These are phyloP conservation scores for Cyrtodaria siliqua DNA, from an alignment of 2,888 invertebrate species.

Conservation along the genomic window DNA sequence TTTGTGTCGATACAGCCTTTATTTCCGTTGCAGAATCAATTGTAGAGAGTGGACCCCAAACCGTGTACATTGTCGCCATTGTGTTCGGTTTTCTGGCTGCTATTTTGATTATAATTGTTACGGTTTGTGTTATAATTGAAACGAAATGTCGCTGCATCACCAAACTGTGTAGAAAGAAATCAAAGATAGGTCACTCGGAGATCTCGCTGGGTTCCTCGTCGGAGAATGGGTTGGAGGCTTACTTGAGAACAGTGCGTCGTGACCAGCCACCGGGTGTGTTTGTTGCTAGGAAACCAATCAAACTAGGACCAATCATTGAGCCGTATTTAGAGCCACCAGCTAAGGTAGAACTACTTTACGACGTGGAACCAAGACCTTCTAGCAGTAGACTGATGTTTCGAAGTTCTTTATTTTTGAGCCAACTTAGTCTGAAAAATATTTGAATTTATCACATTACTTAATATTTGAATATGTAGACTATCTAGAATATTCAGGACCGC, in stretches of 20 bases:
- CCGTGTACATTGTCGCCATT: constrained; percentile 33
- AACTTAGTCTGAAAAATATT: constrained; percentile 41
- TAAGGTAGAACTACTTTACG: constrained; percentile 56
- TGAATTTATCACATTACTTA: no score
- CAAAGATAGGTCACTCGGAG: constrained; percentile 40
- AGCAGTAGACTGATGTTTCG: constrained; percentile 45
- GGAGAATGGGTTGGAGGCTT: constrained; percentile 22
- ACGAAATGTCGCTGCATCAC: constrained; percentile 54
- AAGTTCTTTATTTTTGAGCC: constrained; percentile 48
- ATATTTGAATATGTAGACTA: no score
- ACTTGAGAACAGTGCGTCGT: constrained; percentile 15
- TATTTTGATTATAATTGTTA: constrained; percentile 30
- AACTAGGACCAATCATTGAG: constrained; percentile 58
- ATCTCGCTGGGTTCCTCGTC: constrained; percentile 20
- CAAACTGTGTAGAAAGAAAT: constrained; percentile 19
- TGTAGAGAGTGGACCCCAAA: constrained; percentile 28
- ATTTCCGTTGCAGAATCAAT: no score
- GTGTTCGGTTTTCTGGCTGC: constrained; percentile 25
- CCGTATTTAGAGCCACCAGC: constrained; percentile 56
- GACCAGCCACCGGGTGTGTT: constrained; percentile 36
- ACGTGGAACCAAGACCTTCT: constrained; percentile 45
- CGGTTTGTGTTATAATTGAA: constrained; percentile 33
- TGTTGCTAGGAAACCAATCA: constrained; percentile 57
- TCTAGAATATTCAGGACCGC: no score
- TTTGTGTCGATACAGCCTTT: no score